These are phyloP conservation scores for Hyles lineata DNA, from an alignment of 2,888 invertebrate species.

Conservation along the genomic window DNA sequence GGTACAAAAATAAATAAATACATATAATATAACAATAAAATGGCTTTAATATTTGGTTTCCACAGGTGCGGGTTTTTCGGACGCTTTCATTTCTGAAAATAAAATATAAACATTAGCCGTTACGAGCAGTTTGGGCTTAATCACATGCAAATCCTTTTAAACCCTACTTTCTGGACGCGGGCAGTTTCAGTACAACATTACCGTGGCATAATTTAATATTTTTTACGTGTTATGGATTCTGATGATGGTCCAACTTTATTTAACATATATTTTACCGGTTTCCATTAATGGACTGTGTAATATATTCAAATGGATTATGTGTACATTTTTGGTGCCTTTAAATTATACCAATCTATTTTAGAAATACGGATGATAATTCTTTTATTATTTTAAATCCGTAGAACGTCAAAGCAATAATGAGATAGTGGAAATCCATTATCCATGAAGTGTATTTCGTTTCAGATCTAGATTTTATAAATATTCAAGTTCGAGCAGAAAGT, in stretches of 20 bases:
- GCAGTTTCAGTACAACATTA: neutral
- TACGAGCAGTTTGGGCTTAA: neutral
- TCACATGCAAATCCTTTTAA: slow-evolving; percentile 31
- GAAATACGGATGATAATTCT: too few relatives aligned
- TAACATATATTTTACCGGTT: neutral
- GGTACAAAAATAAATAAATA: slow-evolving; percentile 39
- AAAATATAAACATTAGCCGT: slow-evolving; percentile 32
- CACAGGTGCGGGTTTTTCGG: slow-evolving; percentile 37
- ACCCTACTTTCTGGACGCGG: neutral
- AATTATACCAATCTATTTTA: too few relatives aligned
- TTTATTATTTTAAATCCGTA: too few relatives aligned
- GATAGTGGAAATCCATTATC: too few relatives aligned
- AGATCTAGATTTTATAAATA: too few relatives aligned
- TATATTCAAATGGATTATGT: neutral
- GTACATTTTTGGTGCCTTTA: neutral
- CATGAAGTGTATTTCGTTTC: too few relatives aligned
- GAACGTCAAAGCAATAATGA: too few relatives aligned
- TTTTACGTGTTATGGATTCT: neutral
- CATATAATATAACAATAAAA: slow-evolving; percentile 37
- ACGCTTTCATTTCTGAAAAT: slow-evolving; percentile 52
- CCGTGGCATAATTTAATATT: neutral
- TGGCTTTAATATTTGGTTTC: slow-evolving; percentile 38
- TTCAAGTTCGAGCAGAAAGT: too few relatives aligned
- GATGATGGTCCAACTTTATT: neutral
- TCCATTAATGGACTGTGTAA: neutral